Conservation (phyloP, 2,797 vertebrate genomes). For the Spinibarbus caldwelli region DNA sequence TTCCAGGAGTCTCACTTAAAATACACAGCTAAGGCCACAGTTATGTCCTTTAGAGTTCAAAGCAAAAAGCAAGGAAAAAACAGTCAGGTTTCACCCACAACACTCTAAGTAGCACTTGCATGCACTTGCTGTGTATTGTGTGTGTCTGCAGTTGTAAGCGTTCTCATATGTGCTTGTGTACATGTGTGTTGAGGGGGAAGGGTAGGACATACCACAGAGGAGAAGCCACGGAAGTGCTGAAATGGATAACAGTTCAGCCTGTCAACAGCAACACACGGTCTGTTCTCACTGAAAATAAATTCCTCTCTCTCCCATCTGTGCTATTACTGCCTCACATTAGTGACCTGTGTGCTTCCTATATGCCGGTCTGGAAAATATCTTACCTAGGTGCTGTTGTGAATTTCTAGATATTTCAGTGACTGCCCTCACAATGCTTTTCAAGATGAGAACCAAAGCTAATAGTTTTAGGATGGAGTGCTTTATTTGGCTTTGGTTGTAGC, state of each 20-base stretch:
- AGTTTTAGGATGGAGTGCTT: neutral
- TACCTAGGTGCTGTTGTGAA: neutral
- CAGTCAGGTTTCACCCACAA: slow-evolving; percentile 38
- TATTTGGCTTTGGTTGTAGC: slow-evolving; percentile 17
- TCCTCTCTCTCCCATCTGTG: neutral
- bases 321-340: slow-evolving; percentile 21
- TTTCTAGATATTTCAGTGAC: slow-evolving; percentile 11
- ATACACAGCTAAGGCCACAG: slow-evolving; percentile 40
- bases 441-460: neutral
- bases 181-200: slow-evolving; percentile 22
- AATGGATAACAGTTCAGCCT: slow-evolving; percentile 24
- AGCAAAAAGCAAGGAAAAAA: slow-evolving; percentile 21
- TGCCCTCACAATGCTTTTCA: neutral
- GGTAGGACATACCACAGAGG: slow-evolving; percentile 26
- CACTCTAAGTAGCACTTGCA: slow-evolving; percentile 15
- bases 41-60: slow-evolving; percentile 17
- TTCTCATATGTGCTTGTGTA: slow-evolving; percentile 2
- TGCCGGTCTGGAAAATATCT: neutral
- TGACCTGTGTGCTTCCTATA: neutral
- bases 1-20: slow-evolving; percentile 44
- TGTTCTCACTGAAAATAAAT: slow-evolving; percentile 35
- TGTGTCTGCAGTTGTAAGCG: neutral
- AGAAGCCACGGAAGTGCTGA: slow-evolving; percentile 34
- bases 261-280: slow-evolving; percentile 25
- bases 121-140: slow-evolving; percentile 20